Base-by-base conservation (phyloP, 2,888 invertebrate genomes). In the Andrena chrysosceles region DNA sequence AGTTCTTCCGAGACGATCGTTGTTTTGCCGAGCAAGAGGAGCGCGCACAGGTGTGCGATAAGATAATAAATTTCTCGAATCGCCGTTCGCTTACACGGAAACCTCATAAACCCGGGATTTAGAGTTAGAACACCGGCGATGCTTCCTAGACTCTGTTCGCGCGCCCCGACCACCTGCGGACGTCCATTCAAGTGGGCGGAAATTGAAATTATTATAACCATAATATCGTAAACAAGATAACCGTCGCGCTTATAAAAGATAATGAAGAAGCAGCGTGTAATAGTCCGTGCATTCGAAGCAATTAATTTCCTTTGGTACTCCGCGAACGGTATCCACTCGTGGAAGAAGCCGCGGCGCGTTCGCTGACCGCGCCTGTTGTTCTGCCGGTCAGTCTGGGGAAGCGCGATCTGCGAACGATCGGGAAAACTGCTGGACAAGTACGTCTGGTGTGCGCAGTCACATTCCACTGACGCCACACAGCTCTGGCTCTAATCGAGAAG, bases 161-260 rank as follows among this genome's bases (percentile, higher is more conserved):
- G 56, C 33, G 56, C 48, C 20, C 70, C 67, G 75, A 60, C 86
- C 84, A 87, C 87, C 83, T 87, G 87, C 83, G 59, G 64, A 26
- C 42, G 63, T 52, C 60, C 49, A 42, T 35, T 67, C 81, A 52
- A 48, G 77, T 85, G 74, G 79, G 83, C 74, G 69, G 77, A 23
- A 72, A 83, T 81, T 83, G 85, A 87, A 85, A 77, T 42, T 85
- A 85, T 79, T 62, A 59, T 67, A 56, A 80, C 56, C 70, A 42
- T 33, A 60, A 68, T 76, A 74, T 42, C 77, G 42, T 84, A 79
- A 86, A 81, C 54, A 33, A 80, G 7, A 67, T 48, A 62, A 78
- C 59, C 31, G 42, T 63, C 49, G 48, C 23, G 48, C 35, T 71
- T 67, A 72, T 54, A 75, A 70, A 77, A 66, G 60, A 63, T 69